A percentile compares a stretch with the other conserved stretches of the same genome.
These are phyloP conservation scores for Oceanites oceanicus DNA, from an alignment of 2,113 vertebrate genomes.

Conservation along the genomic window DNA sequence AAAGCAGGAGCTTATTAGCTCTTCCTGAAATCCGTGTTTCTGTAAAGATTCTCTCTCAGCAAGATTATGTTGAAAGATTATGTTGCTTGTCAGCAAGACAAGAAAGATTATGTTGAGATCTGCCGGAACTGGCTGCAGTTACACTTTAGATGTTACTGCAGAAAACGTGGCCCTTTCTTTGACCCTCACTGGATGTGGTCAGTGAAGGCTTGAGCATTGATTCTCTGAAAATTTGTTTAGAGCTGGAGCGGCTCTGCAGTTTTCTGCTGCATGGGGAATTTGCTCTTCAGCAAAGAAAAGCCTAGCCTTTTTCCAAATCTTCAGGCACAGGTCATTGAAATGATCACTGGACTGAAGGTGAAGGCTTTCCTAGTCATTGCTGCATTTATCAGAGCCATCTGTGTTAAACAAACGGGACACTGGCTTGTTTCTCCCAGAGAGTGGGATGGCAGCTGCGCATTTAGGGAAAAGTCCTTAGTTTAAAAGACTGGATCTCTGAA, in stretches of 20 bases:
- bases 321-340: neutral
- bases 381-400: neutral
- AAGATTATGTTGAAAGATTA: neutral
- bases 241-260: neutral
- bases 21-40: neutral
- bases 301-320: neutral
- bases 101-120: neutral
- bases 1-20: neutral
- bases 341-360: neutral
- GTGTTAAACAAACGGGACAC: rapidly evolving
- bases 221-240: neutral
- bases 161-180: neutral
- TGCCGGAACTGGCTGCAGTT: neutral
- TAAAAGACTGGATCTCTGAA: neutral
- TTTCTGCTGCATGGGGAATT: neutral
- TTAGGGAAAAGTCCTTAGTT: neutral
- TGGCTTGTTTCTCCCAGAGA: neutral
- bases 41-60: neutral
- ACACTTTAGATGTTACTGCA: neutral
- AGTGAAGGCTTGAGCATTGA: neutral
- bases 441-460: neutral
- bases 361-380: neutral
- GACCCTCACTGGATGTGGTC: neutral
- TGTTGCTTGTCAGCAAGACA: neutral
- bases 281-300: neutral